Conservation (phyloP, 2,888 invertebrate genomes). For the Drosophila merina region DNA sequence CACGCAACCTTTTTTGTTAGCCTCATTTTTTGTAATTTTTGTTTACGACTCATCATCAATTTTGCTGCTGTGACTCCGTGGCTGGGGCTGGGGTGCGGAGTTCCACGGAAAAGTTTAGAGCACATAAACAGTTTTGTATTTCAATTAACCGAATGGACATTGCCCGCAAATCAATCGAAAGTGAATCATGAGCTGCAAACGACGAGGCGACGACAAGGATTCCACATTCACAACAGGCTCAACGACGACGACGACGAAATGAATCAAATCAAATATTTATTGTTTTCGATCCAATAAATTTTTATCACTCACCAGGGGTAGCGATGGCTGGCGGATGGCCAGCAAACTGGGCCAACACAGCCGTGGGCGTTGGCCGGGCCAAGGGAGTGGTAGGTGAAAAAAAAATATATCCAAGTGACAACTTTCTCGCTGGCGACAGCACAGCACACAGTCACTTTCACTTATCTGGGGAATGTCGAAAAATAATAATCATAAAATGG, state of each 20-base stretch:
- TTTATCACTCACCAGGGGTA: constrained; percentile 68
- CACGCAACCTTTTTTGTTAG: constrained; percentile 26
- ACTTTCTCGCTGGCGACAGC: constrained; percentile 14
- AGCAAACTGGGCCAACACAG: neutral
- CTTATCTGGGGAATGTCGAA: constrained; percentile 27
- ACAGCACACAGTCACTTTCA: constrained; percentile 40
- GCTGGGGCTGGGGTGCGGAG: neutral
- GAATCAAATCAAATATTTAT: constrained; percentile 79
- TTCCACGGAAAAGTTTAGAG: constrained; percentile 4
- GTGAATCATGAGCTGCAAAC: constrained; percentile 56
- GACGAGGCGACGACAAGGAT: constrained; percentile 10
- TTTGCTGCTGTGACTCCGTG: neutral
- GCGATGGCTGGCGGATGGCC: constrained; percentile 37
- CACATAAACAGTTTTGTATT: constrained; percentile 46
- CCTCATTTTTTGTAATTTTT: constrained; percentile 1
- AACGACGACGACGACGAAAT: constrained; percentile 45
- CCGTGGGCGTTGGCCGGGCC: constrained; percentile 28
- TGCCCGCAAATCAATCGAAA: constrained; percentile 60
- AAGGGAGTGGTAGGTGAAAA: constrained; percentile 45
- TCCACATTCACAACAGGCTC: constrained; percentile 3
- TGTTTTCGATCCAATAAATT: constrained; percentile 78
- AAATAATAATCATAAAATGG: constrained; percentile 55
- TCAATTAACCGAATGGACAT: constrained; percentile 65
- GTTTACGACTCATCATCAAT: constrained; percentile 9
- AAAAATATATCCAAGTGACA: constrained; percentile 44